Percentiles rank a stretch among this genome's conserved stretches.
Conservation (phyloP, 1,140 invertebrate genomes). For the Pentalonia nigronervosa region DNA sequence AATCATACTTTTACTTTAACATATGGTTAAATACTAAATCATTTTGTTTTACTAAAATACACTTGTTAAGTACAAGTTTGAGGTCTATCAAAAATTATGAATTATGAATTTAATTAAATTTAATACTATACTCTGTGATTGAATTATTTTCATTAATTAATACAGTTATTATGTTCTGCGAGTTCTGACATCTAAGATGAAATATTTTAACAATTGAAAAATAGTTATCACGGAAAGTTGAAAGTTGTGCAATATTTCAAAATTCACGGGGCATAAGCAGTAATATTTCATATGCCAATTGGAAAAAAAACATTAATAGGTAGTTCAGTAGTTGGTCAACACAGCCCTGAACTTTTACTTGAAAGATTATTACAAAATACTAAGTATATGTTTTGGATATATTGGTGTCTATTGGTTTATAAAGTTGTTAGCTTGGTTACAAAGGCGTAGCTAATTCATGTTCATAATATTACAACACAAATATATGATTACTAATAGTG, state of each 20-base stretch:
- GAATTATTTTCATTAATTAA: neutral
- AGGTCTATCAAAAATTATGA: neutral
- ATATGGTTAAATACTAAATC: neutral
- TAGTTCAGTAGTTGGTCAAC: conserved; percentile 32
- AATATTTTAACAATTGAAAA: neutral
- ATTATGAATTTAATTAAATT: neutral
- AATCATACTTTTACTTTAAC: neutral
- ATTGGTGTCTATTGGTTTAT: conserved; percentile 43
- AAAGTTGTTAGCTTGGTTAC: conserved; percentile 45
- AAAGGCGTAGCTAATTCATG: conserved; percentile 49
- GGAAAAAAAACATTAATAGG: neutral
- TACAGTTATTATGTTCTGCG: neutral
- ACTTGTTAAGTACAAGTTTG: neutral
- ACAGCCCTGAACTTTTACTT: conserved; percentile 42
- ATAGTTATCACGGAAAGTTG: neutral
- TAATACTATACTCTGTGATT: neutral
- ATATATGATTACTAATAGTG: neutral
- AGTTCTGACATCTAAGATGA: neutral
- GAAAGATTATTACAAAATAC: conserved; percentile 47
- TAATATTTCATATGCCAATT: conserved; percentile 19
- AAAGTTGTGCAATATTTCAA: conserved; percentile 17
- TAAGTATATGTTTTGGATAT: conserved; percentile 41
- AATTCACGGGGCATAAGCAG: neutral
- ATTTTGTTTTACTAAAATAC: neutral
- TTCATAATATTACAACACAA: conserved; percentile 41